Percentiles rank a stretch among this genome's conserved stretches.
These are phyloP conservation scores for Macrobrachium rosenbergii DNA, from an alignment of 1,140 invertebrate genomes.

Conservation along the genomic window DNA sequence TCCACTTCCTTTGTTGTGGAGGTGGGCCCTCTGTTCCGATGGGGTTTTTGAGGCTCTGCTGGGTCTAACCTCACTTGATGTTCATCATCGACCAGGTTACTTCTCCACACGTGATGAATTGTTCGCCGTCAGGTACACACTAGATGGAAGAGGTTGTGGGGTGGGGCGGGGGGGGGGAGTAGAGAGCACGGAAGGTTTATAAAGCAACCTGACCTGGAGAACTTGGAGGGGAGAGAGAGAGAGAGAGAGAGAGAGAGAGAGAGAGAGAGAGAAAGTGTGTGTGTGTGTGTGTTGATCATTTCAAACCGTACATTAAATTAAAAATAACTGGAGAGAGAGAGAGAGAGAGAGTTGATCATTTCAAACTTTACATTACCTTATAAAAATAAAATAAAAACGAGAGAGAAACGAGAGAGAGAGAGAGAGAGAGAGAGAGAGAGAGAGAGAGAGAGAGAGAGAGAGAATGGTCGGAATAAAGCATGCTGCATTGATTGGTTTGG, in stretches of 20 bases:
- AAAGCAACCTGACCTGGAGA: background rate
- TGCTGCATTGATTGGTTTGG: background rate
- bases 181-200: background rate
- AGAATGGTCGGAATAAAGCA: background rate
- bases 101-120: too few species aligned
- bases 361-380: too few species aligned
- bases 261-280: background rate
- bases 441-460: background rate
- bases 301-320: too few species aligned
- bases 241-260: constrained; percentile 10
- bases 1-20: background rate
- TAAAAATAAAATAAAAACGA: too few species aligned
- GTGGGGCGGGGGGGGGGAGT: background rate
- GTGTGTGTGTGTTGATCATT: too few species aligned
- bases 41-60: too few species aligned
- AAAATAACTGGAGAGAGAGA: too few species aligned
- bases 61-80: too few species aligned
- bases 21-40: background rate
- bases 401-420: background rate
- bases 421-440: background rate
- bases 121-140: too few species aligned
- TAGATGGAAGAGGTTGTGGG: background rate
- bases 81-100: too few species aligned
- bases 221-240: background rate
- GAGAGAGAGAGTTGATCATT: too few species aligned